phyloP scores from a whole-genome alignment of 2,888 invertebrate genomes.

The Nomada goodeniana region DNA sequence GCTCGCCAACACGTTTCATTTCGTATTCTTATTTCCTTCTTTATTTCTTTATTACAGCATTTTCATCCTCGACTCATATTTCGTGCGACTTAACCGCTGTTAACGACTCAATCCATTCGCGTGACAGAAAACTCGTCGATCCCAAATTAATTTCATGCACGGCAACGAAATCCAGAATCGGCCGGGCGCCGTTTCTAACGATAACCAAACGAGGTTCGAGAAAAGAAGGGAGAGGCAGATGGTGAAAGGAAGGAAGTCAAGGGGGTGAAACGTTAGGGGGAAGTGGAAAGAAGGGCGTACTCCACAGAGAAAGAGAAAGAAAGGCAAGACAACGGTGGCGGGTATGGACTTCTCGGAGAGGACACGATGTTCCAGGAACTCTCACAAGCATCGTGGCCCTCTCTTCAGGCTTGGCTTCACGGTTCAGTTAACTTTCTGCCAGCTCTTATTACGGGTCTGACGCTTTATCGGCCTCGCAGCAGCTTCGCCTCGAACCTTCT shows the following conservation, averaged over 20 bases:
- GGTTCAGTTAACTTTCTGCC: slow-evolving; percentile 80
- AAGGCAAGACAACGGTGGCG: slow-evolving; percentile 50
- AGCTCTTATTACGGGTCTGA: slow-evolving; percentile 75
- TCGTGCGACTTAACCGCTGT: too few species aligned
- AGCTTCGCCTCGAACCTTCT: slow-evolving; percentile 57
- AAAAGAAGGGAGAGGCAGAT: slow-evolving; percentile 28
- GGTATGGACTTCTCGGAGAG: slow-evolving; percentile 69
- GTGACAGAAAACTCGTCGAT: too few species aligned
- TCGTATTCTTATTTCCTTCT: too few species aligned
- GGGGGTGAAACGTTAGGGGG: slow-evolving; percentile 1
- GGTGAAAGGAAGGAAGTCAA: not conserved
- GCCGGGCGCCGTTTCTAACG: slow-evolving; percentile 19
- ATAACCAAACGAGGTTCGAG: not conserved
- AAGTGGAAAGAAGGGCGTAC: slow-evolving; percentile 11
- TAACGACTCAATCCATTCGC: too few species aligned
- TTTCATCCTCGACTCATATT: too few species aligned
- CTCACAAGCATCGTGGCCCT: slow-evolving; percentile 62
- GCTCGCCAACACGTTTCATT: too few species aligned
- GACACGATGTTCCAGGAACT: slow-evolving; percentile 74
- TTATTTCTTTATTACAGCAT: too few species aligned
- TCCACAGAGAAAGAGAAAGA: slow-evolving; percentile 26
- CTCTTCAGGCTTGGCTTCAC: slow-evolving; percentile 72
- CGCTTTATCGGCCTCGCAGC: slow-evolving; percentile 71
- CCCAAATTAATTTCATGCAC: too few species aligned
- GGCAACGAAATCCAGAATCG: not conserved